A percentile compares a stretch with the other conserved stretches of the same genome.
Conservation (phyloP, 1,140 invertebrate genomes). For the Caerostris extrusa region DNA sequence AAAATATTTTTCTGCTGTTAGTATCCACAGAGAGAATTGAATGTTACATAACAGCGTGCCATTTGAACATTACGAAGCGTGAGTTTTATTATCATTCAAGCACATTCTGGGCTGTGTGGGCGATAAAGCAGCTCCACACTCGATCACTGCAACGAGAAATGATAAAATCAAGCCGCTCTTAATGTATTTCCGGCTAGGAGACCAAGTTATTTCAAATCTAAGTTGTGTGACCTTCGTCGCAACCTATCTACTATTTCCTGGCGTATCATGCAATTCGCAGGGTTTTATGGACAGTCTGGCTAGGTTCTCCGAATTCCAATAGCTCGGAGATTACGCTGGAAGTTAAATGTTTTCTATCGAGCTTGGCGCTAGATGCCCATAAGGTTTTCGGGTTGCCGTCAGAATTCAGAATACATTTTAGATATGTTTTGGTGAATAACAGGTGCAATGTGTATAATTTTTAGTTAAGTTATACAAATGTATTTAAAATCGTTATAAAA, state of each 20-base stretch:
- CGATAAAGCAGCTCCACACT: background rate
- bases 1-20: no score
- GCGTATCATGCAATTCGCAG: background rate
- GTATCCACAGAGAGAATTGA: no score
- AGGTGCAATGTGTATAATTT: no score
- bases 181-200: conserved; percentile 39
- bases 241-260: conserved; percentile 25
- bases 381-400: no score
- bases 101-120: background rate
- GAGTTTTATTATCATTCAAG: background rate
- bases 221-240: conserved; percentile 17
- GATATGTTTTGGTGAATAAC: no score
- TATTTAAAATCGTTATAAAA: no score
- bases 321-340: no score
- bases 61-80: background rate
- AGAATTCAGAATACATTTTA: no score
- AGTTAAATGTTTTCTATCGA: no score
- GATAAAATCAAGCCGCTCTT: conserved; percentile 19
- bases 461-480: no score
- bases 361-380: no score
- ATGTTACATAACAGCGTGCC: no score
- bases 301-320: background rate
- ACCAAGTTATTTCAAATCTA: background rate
- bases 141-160: background rate
- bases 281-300: background rate